A percentile compares a stretch with the other conserved stretches of the same genome.
Conservation (phyloP, 1,140 invertebrate species). For the Panulirus ornatus region DNA sequence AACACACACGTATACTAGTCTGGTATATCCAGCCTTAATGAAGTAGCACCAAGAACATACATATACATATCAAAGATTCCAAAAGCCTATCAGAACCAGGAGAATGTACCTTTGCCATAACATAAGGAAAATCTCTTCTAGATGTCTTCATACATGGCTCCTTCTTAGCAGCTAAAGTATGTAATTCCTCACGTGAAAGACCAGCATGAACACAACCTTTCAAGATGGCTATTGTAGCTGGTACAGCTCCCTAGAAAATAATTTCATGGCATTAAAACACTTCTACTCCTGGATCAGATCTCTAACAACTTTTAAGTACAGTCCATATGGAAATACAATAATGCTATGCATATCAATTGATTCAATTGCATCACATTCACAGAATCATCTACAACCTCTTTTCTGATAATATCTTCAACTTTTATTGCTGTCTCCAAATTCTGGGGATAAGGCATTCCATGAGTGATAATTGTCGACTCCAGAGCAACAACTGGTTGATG, state of each 20-base stretch:
- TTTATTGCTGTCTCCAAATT: conserved; percentile 92
- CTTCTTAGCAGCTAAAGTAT: conserved; percentile 81
- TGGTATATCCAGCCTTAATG: no score
- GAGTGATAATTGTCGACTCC: conserved; percentile 98
- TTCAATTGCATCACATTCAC: conserved; percentile 5
- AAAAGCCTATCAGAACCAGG: background rate
- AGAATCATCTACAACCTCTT: conserved; percentile 80
- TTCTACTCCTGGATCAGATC: background rate
- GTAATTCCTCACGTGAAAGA: conserved; percentile 83
- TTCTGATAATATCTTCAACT: conserved; percentile 77
- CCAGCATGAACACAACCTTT: conserved; percentile 92
- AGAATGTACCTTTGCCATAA: conserved; percentile 82
- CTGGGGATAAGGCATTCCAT: conserved; percentile 97
- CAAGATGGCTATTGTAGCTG: conserved; percentile 95
- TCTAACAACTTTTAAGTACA: no score
- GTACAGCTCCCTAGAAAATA: conserved; percentile 86
- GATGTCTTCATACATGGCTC: conserved; percentile 86
- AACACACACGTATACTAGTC: no score
- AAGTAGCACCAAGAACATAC: no score
- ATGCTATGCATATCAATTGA: no score
- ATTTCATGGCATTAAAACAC: background rate
- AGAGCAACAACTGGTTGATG: conserved; percentile 91
- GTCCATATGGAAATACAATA: no score
- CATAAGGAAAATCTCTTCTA: conserved; percentile 89
- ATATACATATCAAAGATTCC: no score